phyloP scores from a whole-genome alignment of 2,888 invertebrate genomes.

The Oxyteleia sp. region DNA sequence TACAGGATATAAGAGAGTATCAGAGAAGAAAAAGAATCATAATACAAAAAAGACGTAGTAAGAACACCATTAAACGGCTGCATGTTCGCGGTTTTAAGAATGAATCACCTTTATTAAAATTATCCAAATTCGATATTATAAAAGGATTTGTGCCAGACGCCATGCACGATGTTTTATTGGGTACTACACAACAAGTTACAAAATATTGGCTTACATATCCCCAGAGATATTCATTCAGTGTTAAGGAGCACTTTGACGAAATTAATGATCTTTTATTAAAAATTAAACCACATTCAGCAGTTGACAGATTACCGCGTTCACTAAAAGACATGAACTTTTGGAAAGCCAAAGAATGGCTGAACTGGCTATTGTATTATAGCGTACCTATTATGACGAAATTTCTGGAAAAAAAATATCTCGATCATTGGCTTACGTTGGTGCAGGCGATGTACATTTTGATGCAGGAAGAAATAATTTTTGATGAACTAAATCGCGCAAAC shows the following conservation, averaged over 20 bases:
- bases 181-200: constrained; percentile 30
- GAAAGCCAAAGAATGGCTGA: constrained; percentile 20
- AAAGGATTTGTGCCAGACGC: constrained; percentile 48
- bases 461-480: background rate
- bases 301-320: constrained; percentile 31
- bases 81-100: constrained; percentile 25
- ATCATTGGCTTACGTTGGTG: background rate
- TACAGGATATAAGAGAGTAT: background rate
- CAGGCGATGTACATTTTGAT: constrained; percentile 1
- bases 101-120: constrained; percentile 19
- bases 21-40: background rate
- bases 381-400: constrained; percentile 18
- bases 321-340: constrained; percentile 20
- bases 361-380: constrained; percentile 45
- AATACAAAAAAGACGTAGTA: background rate
- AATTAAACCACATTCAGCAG: constrained; percentile 14
- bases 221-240: background rate
- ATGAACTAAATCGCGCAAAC: background rate
- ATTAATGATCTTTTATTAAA: constrained; percentile 18
- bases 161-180: constrained; percentile 52
- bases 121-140: constrained; percentile 53
- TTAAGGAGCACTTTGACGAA: background rate
- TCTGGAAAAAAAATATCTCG: background rate
- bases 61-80: background rate
- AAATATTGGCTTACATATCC: constrained; percentile 35